Evolutionary conservation across 2,113 vertebrate species (phyloP).

Genomic region (Gallinago media): DNA sequence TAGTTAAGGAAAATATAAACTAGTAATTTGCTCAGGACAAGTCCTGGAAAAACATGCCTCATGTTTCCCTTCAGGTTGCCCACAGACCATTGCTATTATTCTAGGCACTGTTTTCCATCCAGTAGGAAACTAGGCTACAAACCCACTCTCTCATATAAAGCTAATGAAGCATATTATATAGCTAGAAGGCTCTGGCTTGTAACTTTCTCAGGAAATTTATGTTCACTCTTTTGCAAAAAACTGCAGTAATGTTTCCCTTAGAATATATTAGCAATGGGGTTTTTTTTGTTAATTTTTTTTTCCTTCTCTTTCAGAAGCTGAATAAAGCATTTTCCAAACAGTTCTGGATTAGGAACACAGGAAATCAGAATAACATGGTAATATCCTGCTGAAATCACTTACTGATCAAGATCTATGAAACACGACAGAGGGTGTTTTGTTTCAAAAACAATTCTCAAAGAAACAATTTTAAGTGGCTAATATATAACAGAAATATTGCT

Average conservation of each 20-base stretch:
- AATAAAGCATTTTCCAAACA: not conserved
- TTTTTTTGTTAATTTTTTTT: not conserved
- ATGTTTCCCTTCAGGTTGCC: not conserved
- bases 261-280: not conserved
- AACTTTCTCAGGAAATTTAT: not conserved
- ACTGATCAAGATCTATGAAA: not conserved
- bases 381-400: not conserved
- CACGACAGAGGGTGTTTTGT: not conserved
- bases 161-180: not conserved
- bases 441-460: not conserved
- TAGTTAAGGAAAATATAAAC: not conserved
- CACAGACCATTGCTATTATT: not conserved
- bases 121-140: not conserved
- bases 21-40: not conserved
- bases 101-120: not conserved
- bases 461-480: not conserved
- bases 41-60: not conserved
- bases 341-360: not conserved
- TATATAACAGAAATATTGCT: not conserved
- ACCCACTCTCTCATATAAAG: not conserved
- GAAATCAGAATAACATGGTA: not conserved
- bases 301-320: not conserved
- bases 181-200: not conserved
- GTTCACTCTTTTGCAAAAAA: not conserved
- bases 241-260: not conserved